These are phyloP conservation scores for Rhamphomyia laevipes DNA, from an alignment of 2,888 invertebrate genomes.

Conservation along the genomic window DNA sequence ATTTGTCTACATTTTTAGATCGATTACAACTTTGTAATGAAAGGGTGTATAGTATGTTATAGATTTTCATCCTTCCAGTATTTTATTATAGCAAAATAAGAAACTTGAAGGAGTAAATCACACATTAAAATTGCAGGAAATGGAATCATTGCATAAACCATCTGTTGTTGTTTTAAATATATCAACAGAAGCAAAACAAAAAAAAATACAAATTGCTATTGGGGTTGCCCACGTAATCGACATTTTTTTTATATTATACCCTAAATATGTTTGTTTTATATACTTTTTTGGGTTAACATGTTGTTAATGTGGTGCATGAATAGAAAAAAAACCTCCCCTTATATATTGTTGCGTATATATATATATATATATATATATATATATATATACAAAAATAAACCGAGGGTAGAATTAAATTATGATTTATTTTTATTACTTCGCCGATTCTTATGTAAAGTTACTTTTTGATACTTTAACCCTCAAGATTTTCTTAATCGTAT, in stretches of 20 bases:
- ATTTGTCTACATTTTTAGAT: too few species aligned
- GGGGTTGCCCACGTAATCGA: constrained; percentile 39
- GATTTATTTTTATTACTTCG: constrained; percentile 16
- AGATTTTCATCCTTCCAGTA: too few species aligned
- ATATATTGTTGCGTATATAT: constrained; percentile 2
- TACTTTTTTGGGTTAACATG: constrained; percentile 32
- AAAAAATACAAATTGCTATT: constrained; percentile 38
- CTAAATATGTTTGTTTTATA: constrained; percentile 13
- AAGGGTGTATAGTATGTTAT: too few species aligned
- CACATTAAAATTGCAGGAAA: constrained; percentile 21
- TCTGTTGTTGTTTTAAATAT: constrained; percentile 21
- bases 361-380: constrained; percentile 4
- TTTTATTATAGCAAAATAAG: too few species aligned
- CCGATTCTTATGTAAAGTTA: constrained; percentile 9
- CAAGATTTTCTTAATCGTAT: constrained; percentile 17
- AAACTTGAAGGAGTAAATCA: neutral
- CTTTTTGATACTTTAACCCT: constrained; percentile 14
- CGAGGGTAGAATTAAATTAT: constrained; percentile 13
- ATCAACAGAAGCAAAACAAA: constrained; percentile 22
- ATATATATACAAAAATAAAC: constrained; percentile 16
- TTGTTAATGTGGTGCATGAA: constrained; percentile 30
- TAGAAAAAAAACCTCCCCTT: constrained; percentile 15
- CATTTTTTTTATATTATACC: constrained; percentile 13
- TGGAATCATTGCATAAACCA: constrained; percentile 36
- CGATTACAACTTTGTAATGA: too few species aligned